Evolutionary conservation across 2,888 invertebrate species (phyloP).

Genomic region (Neoaliturus tenellus): DNA sequence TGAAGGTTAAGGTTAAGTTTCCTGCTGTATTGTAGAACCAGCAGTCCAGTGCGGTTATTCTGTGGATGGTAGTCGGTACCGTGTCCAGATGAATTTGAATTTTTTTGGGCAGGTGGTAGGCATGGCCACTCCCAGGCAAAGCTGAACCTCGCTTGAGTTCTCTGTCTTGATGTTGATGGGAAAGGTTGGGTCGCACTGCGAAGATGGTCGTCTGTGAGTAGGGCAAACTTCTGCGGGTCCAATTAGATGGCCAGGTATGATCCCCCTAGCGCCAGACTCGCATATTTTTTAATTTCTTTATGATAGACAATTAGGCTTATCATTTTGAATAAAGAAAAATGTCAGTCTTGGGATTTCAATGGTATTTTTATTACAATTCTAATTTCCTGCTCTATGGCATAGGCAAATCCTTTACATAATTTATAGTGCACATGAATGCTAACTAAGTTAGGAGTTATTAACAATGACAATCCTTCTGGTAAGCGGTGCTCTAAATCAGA

Average conservation of each 20-base stretch:
- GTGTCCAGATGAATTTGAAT: neutral
- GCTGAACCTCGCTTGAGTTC: neutral
- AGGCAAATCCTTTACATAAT: neutral
- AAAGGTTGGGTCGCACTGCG: neutral
- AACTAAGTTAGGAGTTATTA: neutral
- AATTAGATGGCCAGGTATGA: neutral
- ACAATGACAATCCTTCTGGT: neutral
- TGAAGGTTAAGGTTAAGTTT: neutral
- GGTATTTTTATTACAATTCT: neutral
- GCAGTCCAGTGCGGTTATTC: neutral
- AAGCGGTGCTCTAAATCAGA: neutral
- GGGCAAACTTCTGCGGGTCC: neutral
- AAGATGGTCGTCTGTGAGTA: neutral
- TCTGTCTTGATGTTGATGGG: neutral
- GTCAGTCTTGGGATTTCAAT: neutral
- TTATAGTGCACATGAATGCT: neutral
- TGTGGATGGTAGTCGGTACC: neutral
- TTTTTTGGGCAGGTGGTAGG: neutral
- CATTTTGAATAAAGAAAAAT: neutral
- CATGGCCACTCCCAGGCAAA: neutral
- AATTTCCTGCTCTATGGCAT: neutral
- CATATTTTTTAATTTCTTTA: neutral
- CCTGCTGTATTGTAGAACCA: neutral
- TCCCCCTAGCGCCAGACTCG: neutral
- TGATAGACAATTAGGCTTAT: neutral